Evolutionary conservation across 1,140 invertebrate genomes (phyloP).

Genomic region (Eupristina koningsbergeri): DNA sequence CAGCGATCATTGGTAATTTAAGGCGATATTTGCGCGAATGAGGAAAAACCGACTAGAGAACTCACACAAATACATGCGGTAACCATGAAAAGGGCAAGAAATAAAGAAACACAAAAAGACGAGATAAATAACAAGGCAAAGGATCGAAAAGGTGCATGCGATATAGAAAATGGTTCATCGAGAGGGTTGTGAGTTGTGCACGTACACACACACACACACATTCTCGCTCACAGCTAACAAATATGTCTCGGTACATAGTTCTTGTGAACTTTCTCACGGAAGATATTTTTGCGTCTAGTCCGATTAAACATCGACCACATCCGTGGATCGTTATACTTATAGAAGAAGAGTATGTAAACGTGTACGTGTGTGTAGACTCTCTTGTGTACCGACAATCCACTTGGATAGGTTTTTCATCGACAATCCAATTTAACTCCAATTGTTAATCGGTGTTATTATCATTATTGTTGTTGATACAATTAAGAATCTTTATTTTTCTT

Average conservation of each 20-base stretch:
- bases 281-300: conserved; percentile 68
- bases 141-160: conserved; percentile 26
- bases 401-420: background rate
- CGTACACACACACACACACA: background rate
- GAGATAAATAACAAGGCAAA: conserved; percentile 21
- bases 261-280: conserved; percentile 68
- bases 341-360: background rate
- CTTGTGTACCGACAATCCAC: no score
- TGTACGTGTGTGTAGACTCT: no score
- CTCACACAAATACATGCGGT: background rate
- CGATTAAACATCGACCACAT: conserved; percentile 72
- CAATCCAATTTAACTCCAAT: background rate
- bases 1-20: conserved; percentile 40
- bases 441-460: background rate
- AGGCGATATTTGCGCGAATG: conserved; percentile 35
- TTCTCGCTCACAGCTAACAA: no score
- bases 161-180: conserved; percentile 41
- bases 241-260: conserved; percentile 31
- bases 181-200: background rate
- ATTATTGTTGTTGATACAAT: no score
- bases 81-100: conserved; percentile 32
- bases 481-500: no score
- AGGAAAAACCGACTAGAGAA: conserved; percentile 1
- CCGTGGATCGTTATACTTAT: conserved; percentile 68
- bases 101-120: conserved; percentile 24